Evolutionary conservation across 2,888 invertebrate genomes (phyloP).

Genomic region (Agelastica alni): DNA sequence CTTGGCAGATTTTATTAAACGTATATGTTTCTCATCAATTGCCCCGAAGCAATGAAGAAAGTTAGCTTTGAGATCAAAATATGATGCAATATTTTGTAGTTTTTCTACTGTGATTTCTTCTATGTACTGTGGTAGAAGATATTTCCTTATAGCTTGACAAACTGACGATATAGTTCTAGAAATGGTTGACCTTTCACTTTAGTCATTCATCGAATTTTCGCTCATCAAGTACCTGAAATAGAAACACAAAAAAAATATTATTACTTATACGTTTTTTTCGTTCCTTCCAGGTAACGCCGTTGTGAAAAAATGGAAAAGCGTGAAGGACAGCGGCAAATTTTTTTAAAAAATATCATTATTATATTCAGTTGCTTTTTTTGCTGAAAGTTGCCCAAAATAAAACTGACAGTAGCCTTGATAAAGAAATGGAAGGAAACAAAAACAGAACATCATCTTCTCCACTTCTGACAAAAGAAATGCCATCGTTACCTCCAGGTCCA

Average conservation of each 20-base stretch:
- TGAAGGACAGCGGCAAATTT: not conserved
- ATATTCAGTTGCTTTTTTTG: not conserved
- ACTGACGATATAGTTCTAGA: not conserved
- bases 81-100: no score
- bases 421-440: not conserved
- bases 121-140: not conserved
- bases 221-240: no score
- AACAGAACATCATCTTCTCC: not conserved
- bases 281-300: not conserved
- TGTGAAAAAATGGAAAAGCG: not conserved
- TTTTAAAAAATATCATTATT: not conserved
- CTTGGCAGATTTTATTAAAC: conserved; percentile 5
- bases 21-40: conserved; percentile 25
- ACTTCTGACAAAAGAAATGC: not conserved
- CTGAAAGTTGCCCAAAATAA: not conserved
- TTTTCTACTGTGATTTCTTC: no score
- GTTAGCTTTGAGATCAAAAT: no score
- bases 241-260: no score
- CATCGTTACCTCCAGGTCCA: not conserved
- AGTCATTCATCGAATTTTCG: no score
- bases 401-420: not conserved
- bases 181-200: not conserved
- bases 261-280: not conserved
- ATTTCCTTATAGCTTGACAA: not conserved
- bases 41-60: no score